A percentile compares a stretch with the other conserved stretches of the same genome.
Evolutionary conservation across 2,113 vertebrate species (phyloP).

Genomic region (Varanus komodoensis): DNA sequence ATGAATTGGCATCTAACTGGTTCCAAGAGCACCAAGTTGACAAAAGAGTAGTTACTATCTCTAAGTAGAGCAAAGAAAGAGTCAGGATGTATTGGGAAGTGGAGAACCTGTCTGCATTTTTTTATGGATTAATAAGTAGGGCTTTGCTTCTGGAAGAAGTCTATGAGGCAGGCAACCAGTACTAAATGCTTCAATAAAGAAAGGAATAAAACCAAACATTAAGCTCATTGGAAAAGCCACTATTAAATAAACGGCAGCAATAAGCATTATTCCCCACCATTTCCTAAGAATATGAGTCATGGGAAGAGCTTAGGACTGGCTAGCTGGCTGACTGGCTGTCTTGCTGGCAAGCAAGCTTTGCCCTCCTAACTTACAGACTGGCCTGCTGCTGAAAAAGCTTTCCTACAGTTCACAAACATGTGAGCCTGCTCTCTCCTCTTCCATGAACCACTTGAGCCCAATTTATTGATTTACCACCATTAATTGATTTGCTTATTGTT

Average conservation of each 20-base stretch:
- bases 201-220: conserved; percentile 17
- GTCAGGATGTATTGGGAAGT: accelerated
- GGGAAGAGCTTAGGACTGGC: background rate
- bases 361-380: background rate
- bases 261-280: background rate
- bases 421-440: background rate
- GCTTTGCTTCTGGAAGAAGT: background rate
- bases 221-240: background rate
- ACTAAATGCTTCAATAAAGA: background rate
- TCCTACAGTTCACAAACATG: background rate
- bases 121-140: background rate
- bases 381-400: background rate
- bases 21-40: accelerated
- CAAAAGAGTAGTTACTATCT: background rate
- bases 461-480: background rate
- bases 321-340: too few species aligned
- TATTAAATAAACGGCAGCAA: background rate
- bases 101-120: background rate
- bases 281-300: background rate
- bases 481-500: background rate
- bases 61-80: background rate
- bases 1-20: background rate
- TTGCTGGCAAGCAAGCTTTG: background rate
- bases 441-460: background rate
- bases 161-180: background rate